A percentile compares a stretch with the other conserved stretches of the same genome.
Conservation (phyloP, 1,140 invertebrate species). For the Ceratitis capitata region DNA sequence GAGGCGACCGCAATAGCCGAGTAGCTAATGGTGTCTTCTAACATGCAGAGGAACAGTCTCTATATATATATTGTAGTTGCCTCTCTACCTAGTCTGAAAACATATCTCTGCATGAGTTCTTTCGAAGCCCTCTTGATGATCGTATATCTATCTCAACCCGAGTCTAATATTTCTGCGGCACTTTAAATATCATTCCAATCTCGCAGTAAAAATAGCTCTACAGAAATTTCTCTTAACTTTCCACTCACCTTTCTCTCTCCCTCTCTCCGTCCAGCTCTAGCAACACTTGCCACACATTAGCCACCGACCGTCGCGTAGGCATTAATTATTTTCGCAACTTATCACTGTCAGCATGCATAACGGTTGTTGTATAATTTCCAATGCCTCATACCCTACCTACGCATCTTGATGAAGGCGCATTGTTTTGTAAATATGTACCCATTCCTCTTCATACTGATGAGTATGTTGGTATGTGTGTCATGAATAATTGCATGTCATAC, state of each 20-base stretch:
- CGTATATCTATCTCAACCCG: no score
- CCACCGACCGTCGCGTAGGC: neutral
- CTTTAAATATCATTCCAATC: no score
- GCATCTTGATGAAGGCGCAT: neutral
- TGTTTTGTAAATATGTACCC: neutral
- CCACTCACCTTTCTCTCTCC: neutral
- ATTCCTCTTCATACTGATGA: neutral
- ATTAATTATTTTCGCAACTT: constrained; percentile 30
- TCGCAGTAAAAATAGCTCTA: no score
- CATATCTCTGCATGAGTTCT: no score
- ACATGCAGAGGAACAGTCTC: no score
- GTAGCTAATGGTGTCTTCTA: no score
- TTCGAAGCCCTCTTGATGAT: no score
- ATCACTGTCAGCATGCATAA: constrained; percentile 11
- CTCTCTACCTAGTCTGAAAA: no score
- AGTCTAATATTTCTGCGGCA: no score
- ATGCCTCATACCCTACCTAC: neutral
- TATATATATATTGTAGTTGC: no score
- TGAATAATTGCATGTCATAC: constrained; percentile 3
- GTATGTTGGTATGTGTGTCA: neutral
- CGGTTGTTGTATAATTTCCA: neutral
- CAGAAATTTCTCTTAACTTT: neutral
- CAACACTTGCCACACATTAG: neutral
- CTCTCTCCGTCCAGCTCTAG: neutral
- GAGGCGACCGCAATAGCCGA: no score